Percentiles rank a stretch among this genome's conserved stretches.
Evolutionary conservation across 1,140 invertebrate species (phyloP).

Genomic region (Papilio glaucus): DNA sequence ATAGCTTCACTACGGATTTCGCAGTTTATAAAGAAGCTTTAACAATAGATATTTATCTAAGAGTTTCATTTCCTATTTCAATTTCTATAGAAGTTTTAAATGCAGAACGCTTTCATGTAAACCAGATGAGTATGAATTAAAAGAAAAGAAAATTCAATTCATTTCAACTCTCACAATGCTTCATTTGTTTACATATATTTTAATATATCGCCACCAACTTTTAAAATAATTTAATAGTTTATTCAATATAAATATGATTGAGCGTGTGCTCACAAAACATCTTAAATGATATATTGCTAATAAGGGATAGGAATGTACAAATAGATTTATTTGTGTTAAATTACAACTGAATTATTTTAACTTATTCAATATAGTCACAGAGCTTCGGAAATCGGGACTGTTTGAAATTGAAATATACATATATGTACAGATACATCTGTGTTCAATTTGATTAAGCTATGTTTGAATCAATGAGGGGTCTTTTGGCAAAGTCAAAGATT

Average conservation of each 20-base stretch:
- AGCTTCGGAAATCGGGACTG: too few relatives aligned
- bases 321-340: too few relatives aligned
- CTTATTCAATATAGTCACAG: not conserved
- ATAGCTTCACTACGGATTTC: slow-evolving; percentile 29
- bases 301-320: too few relatives aligned
- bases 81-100: slow-evolving; percentile 17
- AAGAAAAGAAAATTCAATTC: too few relatives aligned
- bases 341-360: not conserved
- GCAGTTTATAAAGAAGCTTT: slow-evolving; percentile 11
- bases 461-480: slow-evolving; percentile 35
- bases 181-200: too few relatives aligned
- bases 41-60: slow-evolving; percentile 26
- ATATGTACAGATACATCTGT: not conserved
- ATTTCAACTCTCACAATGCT: too few relatives aligned
- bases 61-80: not conserved
- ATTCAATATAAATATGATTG: too few relatives aligned
- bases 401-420: slow-evolving; percentile 22
- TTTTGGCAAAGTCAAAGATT: slow-evolving; percentile 36
- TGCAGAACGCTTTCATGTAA: not conserved
- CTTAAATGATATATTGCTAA: too few relatives aligned
- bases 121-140: too few relatives aligned
- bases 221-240: too few relatives aligned
- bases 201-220: too few relatives aligned
- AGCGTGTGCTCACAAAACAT: too few relatives aligned
- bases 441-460: slow-evolving; percentile 34